Conservation (phyloP, 2,888 invertebrate genomes). For the Loripinus fragilis region DNA sequence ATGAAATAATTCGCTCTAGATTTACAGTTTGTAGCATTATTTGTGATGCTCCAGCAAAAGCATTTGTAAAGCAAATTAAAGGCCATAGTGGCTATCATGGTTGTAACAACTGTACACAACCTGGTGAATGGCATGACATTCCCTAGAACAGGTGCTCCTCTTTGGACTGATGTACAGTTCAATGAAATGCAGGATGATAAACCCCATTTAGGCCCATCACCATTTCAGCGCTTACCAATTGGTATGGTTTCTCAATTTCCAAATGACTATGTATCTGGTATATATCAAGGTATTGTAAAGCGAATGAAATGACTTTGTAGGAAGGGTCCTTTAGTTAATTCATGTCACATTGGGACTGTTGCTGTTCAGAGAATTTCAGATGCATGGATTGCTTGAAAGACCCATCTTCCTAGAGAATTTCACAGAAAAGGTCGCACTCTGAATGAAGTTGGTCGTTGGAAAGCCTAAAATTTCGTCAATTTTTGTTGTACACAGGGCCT, state of each 20-base stretch:
- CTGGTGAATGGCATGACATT: slow-evolving; percentile 51
- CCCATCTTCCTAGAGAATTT: slow-evolving; percentile 66
- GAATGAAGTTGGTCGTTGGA: slow-evolving; percentile 68
- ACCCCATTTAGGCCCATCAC: slow-evolving; percentile 55
- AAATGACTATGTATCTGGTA: slow-evolving; percentile 21
- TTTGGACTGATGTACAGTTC: slow-evolving; percentile 56
- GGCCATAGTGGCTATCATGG: slow-evolving; percentile 32
- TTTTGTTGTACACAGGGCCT: slow-evolving; percentile 73
- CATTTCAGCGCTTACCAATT: slow-evolving; percentile 5
- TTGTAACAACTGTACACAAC: slow-evolving; percentile 40
- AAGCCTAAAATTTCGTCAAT: slow-evolving; percentile 73
- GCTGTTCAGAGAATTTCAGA: slow-evolving; percentile 24
- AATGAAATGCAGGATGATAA: slow-evolving; percentile 50
- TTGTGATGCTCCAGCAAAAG: slow-evolving; percentile 33
- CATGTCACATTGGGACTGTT: slow-evolving; percentile 35
- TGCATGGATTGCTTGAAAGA: slow-evolving; percentile 4
- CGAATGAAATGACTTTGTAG: slow-evolving; percentile 21
- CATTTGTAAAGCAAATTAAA: slow-evolving; percentile 38
- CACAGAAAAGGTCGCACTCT: slow-evolving; percentile 68
- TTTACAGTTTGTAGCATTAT: slow-evolving; percentile 23
- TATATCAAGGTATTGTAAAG: slow-evolving; percentile 22
- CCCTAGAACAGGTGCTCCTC: slow-evolving; percentile 40
- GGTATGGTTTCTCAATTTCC: slow-evolving; percentile 31
- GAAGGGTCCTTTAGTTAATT: slow-evolving; percentile 47
- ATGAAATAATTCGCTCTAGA: slow-evolving; percentile 3